These are phyloP conservation scores for Caradrina clavipalpis DNA, from an alignment of 2,888 invertebrate species.

Conservation along the genomic window DNA sequence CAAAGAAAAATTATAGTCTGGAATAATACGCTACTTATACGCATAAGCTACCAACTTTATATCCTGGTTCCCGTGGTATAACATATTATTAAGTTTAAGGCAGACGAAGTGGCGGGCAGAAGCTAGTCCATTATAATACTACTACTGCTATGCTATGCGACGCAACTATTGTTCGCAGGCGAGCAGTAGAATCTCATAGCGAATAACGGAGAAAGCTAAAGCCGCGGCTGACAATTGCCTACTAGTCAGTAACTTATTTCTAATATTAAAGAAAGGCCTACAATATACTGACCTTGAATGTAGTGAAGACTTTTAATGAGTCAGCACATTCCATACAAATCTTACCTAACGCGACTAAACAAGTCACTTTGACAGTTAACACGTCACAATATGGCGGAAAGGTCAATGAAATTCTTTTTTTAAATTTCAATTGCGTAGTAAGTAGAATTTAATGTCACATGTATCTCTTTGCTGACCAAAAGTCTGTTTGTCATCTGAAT, in stretches of 20 bases:
- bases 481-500: no score
- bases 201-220: constrained; percentile 13
- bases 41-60: no score
- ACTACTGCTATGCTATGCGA: no score
- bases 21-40: no score
- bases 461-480: no score
- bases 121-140: no score
- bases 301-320: constrained; percentile 34
- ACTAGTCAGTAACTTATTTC: not conserved
- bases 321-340: constrained; percentile 49
- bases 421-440: constrained; percentile 7
- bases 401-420: constrained; percentile 36
- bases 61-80: no score
- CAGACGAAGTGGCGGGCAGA: no score
- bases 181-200: not conserved
- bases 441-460: not conserved
- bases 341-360: constrained; percentile 40
- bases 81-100: no score
- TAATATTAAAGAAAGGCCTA: constrained; percentile 13
- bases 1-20: no score
- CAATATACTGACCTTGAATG: constrained; percentile 46
- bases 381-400: constrained; percentile 41
- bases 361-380: constrained; percentile 38
- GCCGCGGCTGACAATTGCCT: not conserved
- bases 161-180: not conserved